These are phyloP conservation scores for Empis stercorea DNA, from an alignment of 2,888 invertebrate genomes.

Conservation along the genomic window DNA sequence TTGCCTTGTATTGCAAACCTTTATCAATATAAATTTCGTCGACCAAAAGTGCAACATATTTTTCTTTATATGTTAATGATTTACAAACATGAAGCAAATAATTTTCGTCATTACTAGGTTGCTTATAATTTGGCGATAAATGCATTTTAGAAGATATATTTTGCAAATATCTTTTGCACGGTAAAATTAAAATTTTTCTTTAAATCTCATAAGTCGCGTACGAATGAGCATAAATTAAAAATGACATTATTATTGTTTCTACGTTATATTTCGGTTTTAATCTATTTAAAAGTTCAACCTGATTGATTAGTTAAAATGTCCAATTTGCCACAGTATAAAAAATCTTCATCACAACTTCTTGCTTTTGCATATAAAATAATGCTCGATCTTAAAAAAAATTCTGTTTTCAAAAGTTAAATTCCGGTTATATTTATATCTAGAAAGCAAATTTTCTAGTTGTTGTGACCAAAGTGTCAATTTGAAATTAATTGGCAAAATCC, in stretches of 20 bases:
- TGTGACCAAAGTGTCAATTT: background rate
- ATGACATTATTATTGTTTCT: background rate
- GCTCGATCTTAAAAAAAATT: background rate
- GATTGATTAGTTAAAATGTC: background rate
- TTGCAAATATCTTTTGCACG: background rate
- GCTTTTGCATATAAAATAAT: background rate
- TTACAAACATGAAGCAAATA: background rate
- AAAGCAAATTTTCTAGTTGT: background rate
- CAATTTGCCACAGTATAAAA: background rate
- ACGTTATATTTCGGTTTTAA: background rate
- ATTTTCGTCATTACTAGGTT: background rate
- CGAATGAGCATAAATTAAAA: background rate
- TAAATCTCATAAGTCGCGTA: background rate
- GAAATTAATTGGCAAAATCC: background rate
- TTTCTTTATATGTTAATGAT: background rate
- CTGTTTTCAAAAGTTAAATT: background rate
- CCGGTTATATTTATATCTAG: background rate
- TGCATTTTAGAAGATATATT: background rate
- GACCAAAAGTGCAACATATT: background rate
- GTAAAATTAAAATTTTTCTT: background rate
- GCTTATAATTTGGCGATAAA: background rate
- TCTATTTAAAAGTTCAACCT: background rate
- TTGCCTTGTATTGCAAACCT: background rate
- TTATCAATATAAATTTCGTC: background rate
- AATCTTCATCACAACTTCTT: background rate